Conservation (phyloP, 2,888 invertebrate species). For the Cryptus armator region DNA sequence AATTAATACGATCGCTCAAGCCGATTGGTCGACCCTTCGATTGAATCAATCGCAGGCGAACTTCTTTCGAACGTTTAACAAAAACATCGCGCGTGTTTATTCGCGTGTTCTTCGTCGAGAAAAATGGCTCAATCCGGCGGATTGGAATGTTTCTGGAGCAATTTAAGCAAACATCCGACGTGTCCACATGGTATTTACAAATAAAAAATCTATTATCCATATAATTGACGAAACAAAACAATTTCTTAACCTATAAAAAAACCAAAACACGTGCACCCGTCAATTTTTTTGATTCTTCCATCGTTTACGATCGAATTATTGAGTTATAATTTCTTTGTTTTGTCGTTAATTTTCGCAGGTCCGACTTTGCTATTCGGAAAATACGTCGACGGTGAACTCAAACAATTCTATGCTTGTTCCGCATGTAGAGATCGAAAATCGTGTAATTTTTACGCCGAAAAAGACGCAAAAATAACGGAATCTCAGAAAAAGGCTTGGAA, state of each 20-base stretch:
- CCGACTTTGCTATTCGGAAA: slow-evolving; percentile 90
- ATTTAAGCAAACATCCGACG: slow-evolving; percentile 88
- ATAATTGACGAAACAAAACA: background rate
- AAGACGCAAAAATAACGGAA: slow-evolving; percentile 84
- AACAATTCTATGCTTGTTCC: slow-evolving; percentile 92
- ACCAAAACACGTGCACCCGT: background rate
- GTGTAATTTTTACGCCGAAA: slow-evolving; percentile 90
- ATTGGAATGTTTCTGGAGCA: slow-evolving; percentile 81
- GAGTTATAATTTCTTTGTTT: slow-evolving; percentile 30
- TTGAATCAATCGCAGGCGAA: background rate
- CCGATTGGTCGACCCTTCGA: slow-evolving; percentile 21
- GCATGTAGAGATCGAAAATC: slow-evolving; percentile 93
- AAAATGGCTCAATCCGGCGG: slow-evolving; percentile 65
- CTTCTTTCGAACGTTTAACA: slow-evolving; percentile 5
- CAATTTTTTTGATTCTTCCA: background rate
- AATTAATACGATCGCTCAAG: background rate
- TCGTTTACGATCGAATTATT: background rate
- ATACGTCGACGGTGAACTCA: slow-evolving; percentile 84
- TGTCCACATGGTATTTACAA: slow-evolving; percentile 89
- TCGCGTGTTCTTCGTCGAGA: background rate
- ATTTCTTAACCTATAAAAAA: slow-evolving; percentile 31
- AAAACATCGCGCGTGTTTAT: slow-evolving; percentile 39
- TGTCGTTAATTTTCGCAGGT: slow-evolving; percentile 73
- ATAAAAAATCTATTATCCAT: slow-evolving; percentile 1
- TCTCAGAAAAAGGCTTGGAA: slow-evolving; percentile 86